phyloP scores from a whole-genome alignment of 1,140 invertebrate species.

The Aleiodes sp. region DNA sequence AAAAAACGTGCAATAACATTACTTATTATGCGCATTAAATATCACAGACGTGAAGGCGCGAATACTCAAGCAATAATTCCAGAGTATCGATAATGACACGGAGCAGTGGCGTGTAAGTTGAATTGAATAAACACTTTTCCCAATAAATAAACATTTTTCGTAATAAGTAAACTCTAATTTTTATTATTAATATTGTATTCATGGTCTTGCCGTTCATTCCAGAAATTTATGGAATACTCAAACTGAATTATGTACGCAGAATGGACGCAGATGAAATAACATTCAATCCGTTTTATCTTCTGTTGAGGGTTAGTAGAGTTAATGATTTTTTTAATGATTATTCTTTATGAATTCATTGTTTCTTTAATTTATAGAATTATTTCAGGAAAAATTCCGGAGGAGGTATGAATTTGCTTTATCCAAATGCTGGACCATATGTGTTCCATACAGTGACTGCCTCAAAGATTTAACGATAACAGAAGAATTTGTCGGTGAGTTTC shows the following conservation, averaged over 20 bases:
- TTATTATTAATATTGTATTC: background rate
- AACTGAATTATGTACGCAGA: background rate
- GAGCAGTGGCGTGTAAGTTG: background rate
- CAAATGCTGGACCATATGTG: slow-evolving; percentile 47
- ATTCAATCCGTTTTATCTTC: slow-evolving; percentile 43
- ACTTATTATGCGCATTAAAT: slow-evolving; percentile 3
- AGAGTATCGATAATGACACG: background rate
- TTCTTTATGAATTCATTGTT: slow-evolving; percentile 13
- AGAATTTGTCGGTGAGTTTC: slow-evolving; percentile 42
- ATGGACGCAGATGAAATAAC: slow-evolving; percentile 44
- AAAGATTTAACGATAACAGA: slow-evolving; percentile 39
- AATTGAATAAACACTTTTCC: background rate
- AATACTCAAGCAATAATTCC: background rate
- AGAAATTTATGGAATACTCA: background rate
- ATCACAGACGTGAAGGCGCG: background rate
- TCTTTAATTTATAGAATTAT: slow-evolving; percentile 8
- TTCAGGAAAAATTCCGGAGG: slow-evolving; percentile 42
- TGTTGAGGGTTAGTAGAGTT: slow-evolving; percentile 36
- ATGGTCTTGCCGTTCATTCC: background rate
- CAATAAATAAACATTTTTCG: background rate
- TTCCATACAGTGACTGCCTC: slow-evolving; percentile 37
- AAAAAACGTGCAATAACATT: background rate
- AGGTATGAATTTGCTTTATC: slow-evolving; percentile 42
- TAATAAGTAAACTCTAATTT: background rate
- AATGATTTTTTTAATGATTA: background rate